Conservation (phyloP, 2,113 vertebrate genomes). For the Grus americana region DNA sequence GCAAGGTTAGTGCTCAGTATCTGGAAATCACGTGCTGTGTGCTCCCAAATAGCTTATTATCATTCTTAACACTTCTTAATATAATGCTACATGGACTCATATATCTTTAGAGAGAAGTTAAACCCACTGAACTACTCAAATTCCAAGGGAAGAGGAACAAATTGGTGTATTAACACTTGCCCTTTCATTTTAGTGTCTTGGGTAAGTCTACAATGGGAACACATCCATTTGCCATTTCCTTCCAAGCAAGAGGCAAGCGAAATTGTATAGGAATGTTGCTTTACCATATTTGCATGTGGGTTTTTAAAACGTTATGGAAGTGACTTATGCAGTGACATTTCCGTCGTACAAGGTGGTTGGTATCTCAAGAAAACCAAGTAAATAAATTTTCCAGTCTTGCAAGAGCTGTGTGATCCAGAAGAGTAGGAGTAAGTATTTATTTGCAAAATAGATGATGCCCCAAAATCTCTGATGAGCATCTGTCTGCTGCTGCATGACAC, state of each 20-base stretch:
- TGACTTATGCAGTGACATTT: neutral
- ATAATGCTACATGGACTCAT: neutral
- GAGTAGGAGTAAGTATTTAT: neutral
- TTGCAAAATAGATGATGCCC: neutral
- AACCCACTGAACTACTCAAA: neutral
- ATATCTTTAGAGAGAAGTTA: neutral
- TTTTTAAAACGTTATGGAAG: neutral
- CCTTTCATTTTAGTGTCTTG: neutral
- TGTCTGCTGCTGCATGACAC: neutral
- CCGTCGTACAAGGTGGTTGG: neutral
- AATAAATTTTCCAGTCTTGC: neutral
- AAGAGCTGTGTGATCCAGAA: neutral
- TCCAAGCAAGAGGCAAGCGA: neutral
- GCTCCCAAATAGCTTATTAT: neutral
- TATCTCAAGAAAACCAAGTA: neutral
- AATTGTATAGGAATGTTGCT: neutral
- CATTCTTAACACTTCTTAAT: neutral
- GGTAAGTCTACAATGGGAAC: neutral
- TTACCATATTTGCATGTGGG: neutral
- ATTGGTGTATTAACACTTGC: neutral
- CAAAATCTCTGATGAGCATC: neutral
- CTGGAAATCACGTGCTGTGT: neutral
- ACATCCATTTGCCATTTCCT: neutral
- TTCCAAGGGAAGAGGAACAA: neutral
- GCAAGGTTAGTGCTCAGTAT: neutral